Conservation (phyloP, 2,888 invertebrate species). For the Catocala fraxini region DNA sequence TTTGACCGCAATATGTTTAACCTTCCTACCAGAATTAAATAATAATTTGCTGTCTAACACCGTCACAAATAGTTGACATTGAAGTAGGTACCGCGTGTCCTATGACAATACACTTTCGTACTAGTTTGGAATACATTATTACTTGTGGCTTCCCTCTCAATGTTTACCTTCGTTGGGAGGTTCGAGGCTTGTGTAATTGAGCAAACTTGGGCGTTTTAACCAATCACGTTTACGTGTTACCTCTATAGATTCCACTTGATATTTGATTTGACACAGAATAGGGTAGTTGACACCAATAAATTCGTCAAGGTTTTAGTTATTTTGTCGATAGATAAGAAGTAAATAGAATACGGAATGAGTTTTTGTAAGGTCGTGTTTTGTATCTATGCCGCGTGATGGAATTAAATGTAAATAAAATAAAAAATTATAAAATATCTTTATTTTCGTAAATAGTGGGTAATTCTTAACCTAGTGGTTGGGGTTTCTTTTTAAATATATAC, state of each 20-base stretch:
- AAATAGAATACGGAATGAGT: too few species aligned
- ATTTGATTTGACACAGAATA: not conserved
- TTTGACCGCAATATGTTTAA: too few species aligned
- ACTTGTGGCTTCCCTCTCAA: slow-evolving; percentile 3
- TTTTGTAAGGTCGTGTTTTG: too few species aligned
- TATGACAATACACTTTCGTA: not conserved
- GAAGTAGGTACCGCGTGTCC: not conserved
- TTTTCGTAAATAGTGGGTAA: too few species aligned
- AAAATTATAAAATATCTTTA: too few species aligned
- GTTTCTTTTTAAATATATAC: too few species aligned
- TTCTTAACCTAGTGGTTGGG: too few species aligned
- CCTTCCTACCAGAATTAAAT: not conserved
- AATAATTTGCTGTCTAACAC: not conserved
- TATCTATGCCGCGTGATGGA: too few species aligned
- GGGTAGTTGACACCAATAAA: too few species aligned
- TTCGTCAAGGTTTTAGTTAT: too few species aligned
- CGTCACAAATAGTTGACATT: not conserved
- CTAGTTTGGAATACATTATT: slow-evolving; percentile 6
- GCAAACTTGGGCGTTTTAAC: slow-evolving; percentile 3
- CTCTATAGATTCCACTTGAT: not conserved
- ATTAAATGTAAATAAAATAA: too few species aligned
- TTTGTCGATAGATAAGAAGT: too few species aligned
- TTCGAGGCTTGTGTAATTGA: slow-evolving; percentile 1
- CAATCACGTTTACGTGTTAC: not conserved
- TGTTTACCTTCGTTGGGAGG: not conserved